Evolutionary conservation across 2,113 vertebrate genomes (phyloP).

Genomic region (Pao palembangensis): DNA sequence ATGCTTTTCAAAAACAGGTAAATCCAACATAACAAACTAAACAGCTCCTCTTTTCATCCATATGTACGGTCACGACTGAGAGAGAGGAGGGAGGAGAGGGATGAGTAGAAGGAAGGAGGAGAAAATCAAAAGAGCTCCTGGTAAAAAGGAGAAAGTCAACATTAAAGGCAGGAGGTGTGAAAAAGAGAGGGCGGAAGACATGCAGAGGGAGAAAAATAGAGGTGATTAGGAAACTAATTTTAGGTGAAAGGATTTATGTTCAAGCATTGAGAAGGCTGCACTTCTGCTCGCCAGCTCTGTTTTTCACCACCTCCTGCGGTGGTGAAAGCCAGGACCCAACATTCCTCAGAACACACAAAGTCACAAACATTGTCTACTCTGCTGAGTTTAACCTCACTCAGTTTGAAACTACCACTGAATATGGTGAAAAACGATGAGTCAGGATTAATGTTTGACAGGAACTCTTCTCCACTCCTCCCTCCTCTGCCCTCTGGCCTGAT

Average conservation of each 20-base stretch:
- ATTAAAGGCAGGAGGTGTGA: constrained; percentile 26
- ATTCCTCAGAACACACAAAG: too few relatives aligned
- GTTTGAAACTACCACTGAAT: background rate
- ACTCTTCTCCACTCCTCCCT: constrained; percentile 12
- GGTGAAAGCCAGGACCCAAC: too few relatives aligned
- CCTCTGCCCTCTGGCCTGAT: constrained; percentile 7
- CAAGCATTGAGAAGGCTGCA: constrained; percentile 9
- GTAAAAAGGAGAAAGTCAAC: constrained; percentile 39
- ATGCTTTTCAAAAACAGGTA: too few relatives aligned
- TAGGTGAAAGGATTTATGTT: constrained; percentile 48
- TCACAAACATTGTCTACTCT: too few relatives aligned
- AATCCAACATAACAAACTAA: background rate
- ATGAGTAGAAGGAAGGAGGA: constrained; percentile 5
- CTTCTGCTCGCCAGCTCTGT: constrained; percentile 9
- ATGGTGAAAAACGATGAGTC: too few relatives aligned
- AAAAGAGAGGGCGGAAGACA: constrained; percentile 1
- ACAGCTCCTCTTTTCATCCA: constrained; percentile 48
- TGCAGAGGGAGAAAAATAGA: constrained; percentile 22
- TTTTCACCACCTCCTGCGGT: background rate
- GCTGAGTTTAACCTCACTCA: too few relatives aligned
- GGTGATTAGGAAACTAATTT: constrained; percentile 53
- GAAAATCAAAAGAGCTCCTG: constrained; percentile 52
- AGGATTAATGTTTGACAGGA: background rate
- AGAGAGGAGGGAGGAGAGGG: constrained; percentile 42
- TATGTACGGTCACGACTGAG: constrained; percentile 13